phyloP scores from a whole-genome alignment of 2,113 vertebrate species.

The Gallinago paraguaiae region DNA sequence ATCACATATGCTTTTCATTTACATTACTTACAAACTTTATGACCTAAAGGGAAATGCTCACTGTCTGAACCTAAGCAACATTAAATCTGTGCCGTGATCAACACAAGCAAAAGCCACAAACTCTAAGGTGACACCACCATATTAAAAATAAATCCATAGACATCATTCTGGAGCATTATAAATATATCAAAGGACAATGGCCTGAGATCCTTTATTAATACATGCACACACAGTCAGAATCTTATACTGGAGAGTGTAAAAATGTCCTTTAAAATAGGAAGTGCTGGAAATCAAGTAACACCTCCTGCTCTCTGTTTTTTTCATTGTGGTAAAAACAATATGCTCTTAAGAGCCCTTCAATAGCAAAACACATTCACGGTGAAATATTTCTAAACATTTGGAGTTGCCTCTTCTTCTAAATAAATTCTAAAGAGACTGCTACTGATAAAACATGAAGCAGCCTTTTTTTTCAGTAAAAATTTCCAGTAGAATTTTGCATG shows the following conservation, averaged over 20 bases:
- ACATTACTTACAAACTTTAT: conserved; percentile 11
- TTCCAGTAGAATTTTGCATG: not conserved
- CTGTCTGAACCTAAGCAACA: not conserved
- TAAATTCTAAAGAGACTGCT: not conserved
- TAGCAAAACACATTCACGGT: not conserved
- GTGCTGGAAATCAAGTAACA: not conserved
- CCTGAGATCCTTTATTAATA: not conserved
- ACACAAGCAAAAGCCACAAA: not conserved
- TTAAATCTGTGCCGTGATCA: not conserved
- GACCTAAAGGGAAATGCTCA: not conserved
- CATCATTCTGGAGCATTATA: not conserved
- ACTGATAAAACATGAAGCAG: not conserved
- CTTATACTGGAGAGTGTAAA: not conserved
- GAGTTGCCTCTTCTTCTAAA: not conserved
- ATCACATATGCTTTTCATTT: not conserved
- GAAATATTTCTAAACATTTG: not conserved
- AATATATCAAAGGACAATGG: not conserved
- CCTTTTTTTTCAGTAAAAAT: not conserved
- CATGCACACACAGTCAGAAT: not conserved
- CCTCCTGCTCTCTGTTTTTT: not conserved
- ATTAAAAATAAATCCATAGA: not conserved
- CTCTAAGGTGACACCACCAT: not conserved
- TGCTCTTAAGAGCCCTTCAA: not conserved
- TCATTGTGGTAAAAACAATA: not conserved
- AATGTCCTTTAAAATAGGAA: not conserved